A percentile compares a stretch with the other conserved stretches of the same genome.
Evolutionary conservation across 2,797 vertebrate species (phyloP).

Genomic region (Cichlasoma orientale): DNA sequence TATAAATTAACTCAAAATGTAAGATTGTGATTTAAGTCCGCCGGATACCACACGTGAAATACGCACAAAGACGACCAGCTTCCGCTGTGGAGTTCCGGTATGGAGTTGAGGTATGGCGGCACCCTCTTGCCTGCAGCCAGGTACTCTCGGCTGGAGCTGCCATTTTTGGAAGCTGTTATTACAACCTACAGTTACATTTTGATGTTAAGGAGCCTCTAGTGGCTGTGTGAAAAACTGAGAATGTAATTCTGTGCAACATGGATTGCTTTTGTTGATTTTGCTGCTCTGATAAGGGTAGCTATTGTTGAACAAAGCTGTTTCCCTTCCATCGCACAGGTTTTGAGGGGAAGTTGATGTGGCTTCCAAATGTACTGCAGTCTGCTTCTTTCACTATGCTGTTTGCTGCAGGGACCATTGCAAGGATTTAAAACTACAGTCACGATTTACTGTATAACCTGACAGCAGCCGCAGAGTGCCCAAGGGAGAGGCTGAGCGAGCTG

Average conservation of each 20-base stretch:
- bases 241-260: neutral
- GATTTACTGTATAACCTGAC: constrained; percentile 60
- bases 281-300: constrained; percentile 1
- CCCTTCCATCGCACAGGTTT: constrained; percentile 19
- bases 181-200: neutral
- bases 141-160: neutral
- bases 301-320: constrained; percentile 13
- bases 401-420: constrained; percentile 36
- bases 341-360: constrained; percentile 19
- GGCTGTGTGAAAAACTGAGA: neutral
- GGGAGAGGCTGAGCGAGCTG: constrained; percentile 46
- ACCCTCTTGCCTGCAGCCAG: too few species aligned
- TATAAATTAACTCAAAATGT: too few species aligned
- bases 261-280: constrained; percentile 2
- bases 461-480: constrained; percentile 39
- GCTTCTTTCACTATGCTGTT: neutral
- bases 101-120: too few species aligned
- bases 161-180: neutral
- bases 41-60: too few species aligned
- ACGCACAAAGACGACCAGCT: too few species aligned
- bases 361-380: constrained; percentile 30
- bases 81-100: too few species aligned
- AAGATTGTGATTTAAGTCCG: too few species aligned
- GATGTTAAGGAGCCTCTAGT: neutral
- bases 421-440: constrained; percentile 60